Evolutionary conservation across 2,113 vertebrate genomes (phyloP), one percentile per base, ranked within the genome.

Genomic region (Prinia subflava): DNA sequence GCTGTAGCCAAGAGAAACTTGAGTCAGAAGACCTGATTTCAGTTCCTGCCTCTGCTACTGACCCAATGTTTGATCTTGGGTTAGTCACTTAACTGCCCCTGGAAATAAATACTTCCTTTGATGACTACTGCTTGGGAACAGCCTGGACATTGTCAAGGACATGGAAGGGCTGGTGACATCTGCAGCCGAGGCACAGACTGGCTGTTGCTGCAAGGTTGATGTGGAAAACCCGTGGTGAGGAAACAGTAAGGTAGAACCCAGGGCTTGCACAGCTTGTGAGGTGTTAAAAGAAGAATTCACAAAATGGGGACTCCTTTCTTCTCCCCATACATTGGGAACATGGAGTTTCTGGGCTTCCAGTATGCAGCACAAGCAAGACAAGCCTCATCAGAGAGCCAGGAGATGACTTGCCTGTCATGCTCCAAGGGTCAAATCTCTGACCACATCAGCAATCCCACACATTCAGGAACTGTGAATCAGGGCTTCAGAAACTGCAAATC

Each of bases 21-120:
- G 93, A 97, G 79, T 96, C 92, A 96, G 92, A 94, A 87, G 76
- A 90, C 80, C 88, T 70, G 73, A 96, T 90, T 96, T 94, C 69
- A 56, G 80, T 81, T 89, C 76, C 92, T 92, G 71, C 69, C 88
- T 95, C 83, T 7, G 3, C 64, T 64, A 44, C 64, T 95, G 92
- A 62, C 74, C 83, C 6, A 4, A 70, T 76, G 89, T 96, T 97
- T 96, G 94, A 95, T 96, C 94, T 52, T 44, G 39, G 59, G 28
- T 97, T 95, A 95, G 92, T 95, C 95, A 96, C 57, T 93, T 79
- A 88, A 83, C 71, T 5, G 2, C 73, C 57, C 55, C 76, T 75
- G 86, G 85, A 90, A 93, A 92, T 56, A 84, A 73, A 88, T 79
- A 21, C 59, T 46, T 92, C 20, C 53, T 91, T 89, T 91, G 87